Evolutionary conservation across 35 echinoderm and acorn worm genomes (phyloP).

Genomic region (Apostichopus japonicus): DNA sequence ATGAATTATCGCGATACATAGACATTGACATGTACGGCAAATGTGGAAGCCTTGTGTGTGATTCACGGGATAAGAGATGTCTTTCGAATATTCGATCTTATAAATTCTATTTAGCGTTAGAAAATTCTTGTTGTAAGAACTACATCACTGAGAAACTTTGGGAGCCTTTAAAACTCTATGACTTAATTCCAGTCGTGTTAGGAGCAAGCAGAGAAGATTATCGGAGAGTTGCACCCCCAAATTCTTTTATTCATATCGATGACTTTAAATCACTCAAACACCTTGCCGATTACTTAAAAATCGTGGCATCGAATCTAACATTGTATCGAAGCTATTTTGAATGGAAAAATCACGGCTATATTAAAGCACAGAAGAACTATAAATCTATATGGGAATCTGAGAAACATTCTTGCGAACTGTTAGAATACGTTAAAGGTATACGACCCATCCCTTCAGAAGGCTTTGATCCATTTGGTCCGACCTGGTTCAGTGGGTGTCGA

Average conservation of each 20-base stretch:
- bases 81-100: slow-evolving; percentile 29
- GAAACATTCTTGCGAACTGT: slow-evolving; percentile 36
- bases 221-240: slow-evolving; percentile 58
- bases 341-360: slow-evolving; percentile 52
- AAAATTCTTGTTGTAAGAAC: slow-evolving; percentile 65
- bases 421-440: slow-evolving; percentile 36
- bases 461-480: slow-evolving; percentile 23
- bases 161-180: slow-evolving; percentile 29
- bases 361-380: neutral
- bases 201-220: slow-evolving; percentile 53
- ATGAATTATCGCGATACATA: slow-evolving; percentile 51
- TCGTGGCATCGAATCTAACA: slow-evolving; percentile 32
- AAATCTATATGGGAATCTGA: slow-evolving; percentile 43
- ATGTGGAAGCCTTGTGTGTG: slow-evolving; percentile 62
- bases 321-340: slow-evolving; percentile 65
- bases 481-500: neutral
- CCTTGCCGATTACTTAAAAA: slow-evolving; percentile 62
- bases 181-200: slow-evolving; percentile 66
- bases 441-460: neutral
- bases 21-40: slow-evolving; percentile 60
- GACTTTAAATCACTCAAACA: slow-evolving; percentile 58
- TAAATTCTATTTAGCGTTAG: slow-evolving; percentile 78
- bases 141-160: slow-evolving; percentile 80
- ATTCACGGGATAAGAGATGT: slow-evolving; percentile 22
- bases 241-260: slow-evolving; percentile 65